Base-by-base conservation (phyloP, 2,113 vertebrate genomes). In the Daboia siamensis region DNA sequence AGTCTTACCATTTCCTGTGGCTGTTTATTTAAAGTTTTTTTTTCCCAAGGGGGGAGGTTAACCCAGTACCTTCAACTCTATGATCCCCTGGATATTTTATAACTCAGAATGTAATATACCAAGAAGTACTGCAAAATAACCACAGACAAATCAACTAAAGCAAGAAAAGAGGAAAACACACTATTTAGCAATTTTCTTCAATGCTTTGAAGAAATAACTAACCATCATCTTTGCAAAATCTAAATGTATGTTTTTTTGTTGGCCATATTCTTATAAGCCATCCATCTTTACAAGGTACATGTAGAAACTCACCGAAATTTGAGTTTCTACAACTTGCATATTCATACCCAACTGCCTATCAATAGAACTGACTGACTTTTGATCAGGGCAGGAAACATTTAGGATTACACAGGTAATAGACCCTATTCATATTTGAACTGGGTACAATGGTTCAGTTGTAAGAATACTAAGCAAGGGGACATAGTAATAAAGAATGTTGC, bases 21-120 rank as follows among this genome's bases (percentile, higher is more conserved):
- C 85, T 87, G 51, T 91, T 91, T 91, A 86, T 91, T 91, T 91
- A 86, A 64, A 86, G 52, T 87, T 91, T 52, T 17, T 39, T 48
- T 51, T 1, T 2, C 17, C n/a, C 74, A 21, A 80, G 7, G 17
- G 74, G 74, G 17, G 17, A 44, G 74, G 17, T 80, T 80, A 80
- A 51, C 13, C 29, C 46, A 61, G 55, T 29, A 46, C 29, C 61
- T 61, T 61, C 26, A 10, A 91, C 90, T n/a, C 29, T 1, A 46
- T 5, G 55, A 1, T 86, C 84, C 56, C 26, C 2, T 3, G 7
- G 90, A 52, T 84, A 13, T 12, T 39, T 91, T 46, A 80, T 24
- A 85, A 56, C 23, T 85, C 90, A 85, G 24, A 80, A 80, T 15
- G 29, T 26, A 61, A n/a, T 91, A 51, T 61, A 24, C 86, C 55